A percentile compares a stretch with the other conserved stretches of the same genome.
Conservation (phyloP, 1,140 invertebrate genomes). For the Papilio dardanus region DNA sequence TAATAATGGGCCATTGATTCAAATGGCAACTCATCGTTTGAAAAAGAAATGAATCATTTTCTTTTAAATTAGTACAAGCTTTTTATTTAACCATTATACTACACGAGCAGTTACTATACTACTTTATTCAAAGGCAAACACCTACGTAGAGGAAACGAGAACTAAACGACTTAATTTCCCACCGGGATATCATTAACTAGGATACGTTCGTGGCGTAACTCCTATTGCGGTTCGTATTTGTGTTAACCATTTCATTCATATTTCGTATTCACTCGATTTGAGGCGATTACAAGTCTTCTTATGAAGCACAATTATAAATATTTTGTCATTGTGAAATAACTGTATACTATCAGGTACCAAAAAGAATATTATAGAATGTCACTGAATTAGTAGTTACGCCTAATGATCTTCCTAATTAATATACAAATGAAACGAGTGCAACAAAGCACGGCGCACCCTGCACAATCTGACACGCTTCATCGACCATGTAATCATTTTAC, state of each 20-base stretch:
- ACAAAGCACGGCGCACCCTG: constrained; percentile 3
- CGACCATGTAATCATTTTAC: background rate
- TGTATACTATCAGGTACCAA: background rate
- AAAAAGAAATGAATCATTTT: constrained; percentile 78
- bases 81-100: background rate
- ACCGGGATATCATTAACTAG: constrained; percentile 2
- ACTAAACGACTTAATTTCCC: constrained; percentile 20
- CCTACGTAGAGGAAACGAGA: constrained; percentile 7
- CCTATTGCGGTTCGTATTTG: background rate
- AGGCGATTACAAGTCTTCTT: too few relatives aligned
- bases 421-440: background rate
- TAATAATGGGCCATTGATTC: constrained; percentile 80
- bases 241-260: background rate
- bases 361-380: background rate
- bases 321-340: background rate
- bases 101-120: background rate
- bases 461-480: background rate
- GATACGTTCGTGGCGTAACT: constrained; percentile 14
- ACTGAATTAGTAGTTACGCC: background rate
- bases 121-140: constrained; percentile 23
- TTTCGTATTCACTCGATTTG: background rate
- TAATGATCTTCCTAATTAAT: background rate
- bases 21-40: constrained; percentile 77
- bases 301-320: too few relatives aligned
- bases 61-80: constrained; percentile 60